Conservation (phyloP, 2,888 invertebrate species). For the Ellobium chinense region DNA sequence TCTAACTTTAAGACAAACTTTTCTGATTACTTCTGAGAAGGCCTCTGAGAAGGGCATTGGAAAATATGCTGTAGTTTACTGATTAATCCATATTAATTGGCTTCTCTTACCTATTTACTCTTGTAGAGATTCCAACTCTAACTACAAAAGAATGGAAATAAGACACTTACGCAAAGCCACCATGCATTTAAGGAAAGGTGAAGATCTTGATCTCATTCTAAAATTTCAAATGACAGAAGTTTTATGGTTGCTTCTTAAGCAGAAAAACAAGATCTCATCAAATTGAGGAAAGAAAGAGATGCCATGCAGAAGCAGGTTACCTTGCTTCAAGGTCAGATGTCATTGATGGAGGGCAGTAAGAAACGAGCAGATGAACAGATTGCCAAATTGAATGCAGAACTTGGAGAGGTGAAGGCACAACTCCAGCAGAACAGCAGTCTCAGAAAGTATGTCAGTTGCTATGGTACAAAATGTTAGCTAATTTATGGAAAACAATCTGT, state of each 20-base stretch:
- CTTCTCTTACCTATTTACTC: too few species aligned
- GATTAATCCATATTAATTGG: too few species aligned
- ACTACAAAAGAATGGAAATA: too few species aligned
- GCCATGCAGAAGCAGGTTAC: conserved; percentile 69
- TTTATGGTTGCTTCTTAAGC: neutral
- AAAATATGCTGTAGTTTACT: too few species aligned
- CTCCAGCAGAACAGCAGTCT: conserved; percentile 7
- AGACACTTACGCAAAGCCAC: too few species aligned
- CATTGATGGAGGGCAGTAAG: conserved; percentile 70
- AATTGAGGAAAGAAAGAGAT: conserved; percentile 63
- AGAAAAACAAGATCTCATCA: conserved; percentile 48
- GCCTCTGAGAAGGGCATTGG: too few species aligned
- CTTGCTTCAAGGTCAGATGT: conserved; percentile 68
- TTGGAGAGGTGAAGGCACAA: conserved; percentile 30
- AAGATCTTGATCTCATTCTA: neutral
- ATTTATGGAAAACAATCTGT: too few species aligned
- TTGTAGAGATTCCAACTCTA: too few species aligned
- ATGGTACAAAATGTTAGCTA: neutral
- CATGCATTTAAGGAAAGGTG: too few species aligned
- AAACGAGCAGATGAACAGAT: conserved; percentile 56
- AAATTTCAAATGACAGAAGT: neutral
- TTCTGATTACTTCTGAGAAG: too few species aligned
- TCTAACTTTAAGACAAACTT: too few species aligned
- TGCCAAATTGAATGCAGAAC: conserved; percentile 31
- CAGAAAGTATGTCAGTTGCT: neutral